Base-by-base conservation (phyloP, 2,888 invertebrate genomes). In the Lomographa bimaculata region DNA sequence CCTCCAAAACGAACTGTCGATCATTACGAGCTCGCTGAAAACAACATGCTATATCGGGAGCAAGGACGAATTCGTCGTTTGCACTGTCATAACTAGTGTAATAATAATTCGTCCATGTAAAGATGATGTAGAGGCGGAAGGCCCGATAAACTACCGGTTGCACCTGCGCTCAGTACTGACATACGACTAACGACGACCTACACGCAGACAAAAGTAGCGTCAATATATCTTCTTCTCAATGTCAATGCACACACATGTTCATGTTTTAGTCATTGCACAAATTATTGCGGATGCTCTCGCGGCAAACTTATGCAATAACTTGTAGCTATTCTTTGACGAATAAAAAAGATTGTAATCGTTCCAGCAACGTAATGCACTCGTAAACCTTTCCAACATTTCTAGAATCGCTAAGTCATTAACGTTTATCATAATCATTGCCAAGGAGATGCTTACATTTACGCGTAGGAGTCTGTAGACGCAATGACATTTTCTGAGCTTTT, bases 371-470 rank as follows among this genome's bases (percentile, higher is more conserved):
- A 7, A 26, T 33, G 32, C 26, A 41, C 11, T 17, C 11, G 29
- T 32, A 41, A 30, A 47, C 23, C n/a, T 19, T 26, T 14, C 19
- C 9, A 23, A 32, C 10, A 35, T 30, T 73, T 76, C 71, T 69
- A 68, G 71, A 79, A 74, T 57, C 61, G 63, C 54, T 57, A 67
- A 78, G 71, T 84, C 79, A 79, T 81, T 85, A 83, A 58, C 79
- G 73, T 72, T 64, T 66, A 65, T 72, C 67, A 68, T 54, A 72
- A 67, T 70, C 80, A 80, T 58, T 84, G 83, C 80, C 84, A 86
- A 85, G 79, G 79, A 37, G 49, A 63, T 64, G 67, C 54, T 50
- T 38, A 38, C 55, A 50, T 46, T 51, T 30, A 49, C 45, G 46
- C 54, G 58, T 56, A 57, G 52, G 54, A 53, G 38, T 25, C 18